phyloP scores from a whole-genome alignment of 2,113 vertebrate genomes.

The Nerophis lumbriciformis region DNA sequence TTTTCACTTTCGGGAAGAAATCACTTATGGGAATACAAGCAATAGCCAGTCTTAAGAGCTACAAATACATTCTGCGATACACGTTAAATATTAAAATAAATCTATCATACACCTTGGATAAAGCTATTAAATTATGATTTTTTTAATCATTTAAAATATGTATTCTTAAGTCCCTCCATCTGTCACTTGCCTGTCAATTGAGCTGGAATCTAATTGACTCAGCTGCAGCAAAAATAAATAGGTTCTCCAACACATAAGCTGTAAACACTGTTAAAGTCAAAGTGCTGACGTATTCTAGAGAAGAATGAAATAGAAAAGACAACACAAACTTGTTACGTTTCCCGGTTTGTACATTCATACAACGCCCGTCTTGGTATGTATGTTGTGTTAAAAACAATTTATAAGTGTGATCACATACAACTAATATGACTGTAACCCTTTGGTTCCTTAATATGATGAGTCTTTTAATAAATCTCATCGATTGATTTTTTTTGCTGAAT shows the following conservation, averaged over 20 bases:
- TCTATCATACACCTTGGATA: constrained; percentile 12
- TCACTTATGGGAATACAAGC: too few species aligned
- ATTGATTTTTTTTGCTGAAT: background rate
- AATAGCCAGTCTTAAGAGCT: background rate
- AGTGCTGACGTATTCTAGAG: constrained; percentile 9
- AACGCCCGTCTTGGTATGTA: constrained; percentile 47
- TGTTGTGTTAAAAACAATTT: constrained; percentile 33
- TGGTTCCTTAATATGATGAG: constrained; percentile 30
- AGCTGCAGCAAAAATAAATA: constrained; percentile 17
- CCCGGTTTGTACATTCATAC: constrained; percentile 31
- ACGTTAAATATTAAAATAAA: constrained; percentile 28
- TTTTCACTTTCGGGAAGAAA: too few species aligned
- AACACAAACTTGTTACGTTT: constrained; percentile 44
- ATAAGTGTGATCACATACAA: background rate
- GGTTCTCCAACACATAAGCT: too few species aligned
- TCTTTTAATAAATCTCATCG: background rate
- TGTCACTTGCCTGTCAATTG: constrained; percentile 2
- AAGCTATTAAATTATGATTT: background rate
- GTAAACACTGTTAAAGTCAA: too few species aligned
- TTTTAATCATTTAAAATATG: background rate
- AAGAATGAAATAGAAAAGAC: constrained; percentile 41
- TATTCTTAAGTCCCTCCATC: background rate
- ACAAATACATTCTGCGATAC: constrained; percentile 33
- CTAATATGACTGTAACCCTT: constrained; percentile 40
- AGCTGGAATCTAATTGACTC: constrained; percentile 18